Conservation (phyloP, 1,140 invertebrate species). For the Harlomillsia oculata region DNA sequence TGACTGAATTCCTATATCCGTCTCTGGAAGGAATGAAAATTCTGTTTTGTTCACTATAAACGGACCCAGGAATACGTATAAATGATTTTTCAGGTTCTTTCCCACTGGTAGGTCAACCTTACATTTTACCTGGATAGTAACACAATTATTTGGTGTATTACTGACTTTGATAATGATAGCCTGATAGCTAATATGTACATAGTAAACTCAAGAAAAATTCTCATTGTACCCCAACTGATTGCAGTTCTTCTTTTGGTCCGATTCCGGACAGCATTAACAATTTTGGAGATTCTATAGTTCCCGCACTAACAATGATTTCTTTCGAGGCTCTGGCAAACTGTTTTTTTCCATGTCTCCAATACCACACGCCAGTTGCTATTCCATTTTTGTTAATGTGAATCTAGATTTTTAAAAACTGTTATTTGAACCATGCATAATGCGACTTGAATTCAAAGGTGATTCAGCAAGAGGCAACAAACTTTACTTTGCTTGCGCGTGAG, state of each 20-base stretch:
- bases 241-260: too few relatives aligned
- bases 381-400: too few relatives aligned
- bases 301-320: conserved; percentile 20
- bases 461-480: too few relatives aligned
- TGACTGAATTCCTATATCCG: background rate
- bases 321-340: background rate
- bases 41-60: background rate
- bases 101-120: background rate
- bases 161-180: background rate
- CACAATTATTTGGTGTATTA: background rate
- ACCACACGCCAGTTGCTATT: background rate
- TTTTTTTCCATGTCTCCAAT: background rate
- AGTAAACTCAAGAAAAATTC: background rate
- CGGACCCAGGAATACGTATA: background rate
- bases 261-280: too few relatives aligned
- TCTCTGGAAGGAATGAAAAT: background rate
- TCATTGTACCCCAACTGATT: too few relatives aligned
- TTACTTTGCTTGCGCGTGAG: conserved; percentile 3
- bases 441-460: too few relatives aligned
- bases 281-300: too few relatives aligned
- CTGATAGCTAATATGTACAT: background rate
- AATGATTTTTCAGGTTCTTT: background rate
- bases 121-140: too few relatives aligned
- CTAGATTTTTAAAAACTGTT: too few relatives aligned
- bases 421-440: too few relatives aligned